phyloP scores from a whole-genome alignment of 92 coral and sea anemone genomes.

The Pocillopora grandis region DNA sequence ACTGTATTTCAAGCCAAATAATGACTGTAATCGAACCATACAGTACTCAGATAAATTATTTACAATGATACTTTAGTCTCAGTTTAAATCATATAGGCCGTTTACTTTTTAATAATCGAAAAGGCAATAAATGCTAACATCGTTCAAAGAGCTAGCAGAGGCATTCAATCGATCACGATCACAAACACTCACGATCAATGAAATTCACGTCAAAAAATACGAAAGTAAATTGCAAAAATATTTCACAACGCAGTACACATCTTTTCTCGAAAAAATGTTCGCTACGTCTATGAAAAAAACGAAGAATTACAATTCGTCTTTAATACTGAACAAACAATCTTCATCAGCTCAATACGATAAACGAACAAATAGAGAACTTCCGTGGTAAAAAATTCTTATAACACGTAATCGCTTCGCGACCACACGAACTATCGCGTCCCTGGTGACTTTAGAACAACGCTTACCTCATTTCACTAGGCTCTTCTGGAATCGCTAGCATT shows the following conservation, averaged over 20 bases:
- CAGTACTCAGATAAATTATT: too few species aligned
- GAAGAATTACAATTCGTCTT: neutral
- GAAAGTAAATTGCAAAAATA: neutral
- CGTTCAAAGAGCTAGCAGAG: too few species aligned
- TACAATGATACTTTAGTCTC: too few species aligned
- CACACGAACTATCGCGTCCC: conserved; percentile 27
- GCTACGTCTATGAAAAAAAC: neutral
- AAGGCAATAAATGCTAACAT: too few species aligned
- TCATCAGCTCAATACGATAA: neutral
- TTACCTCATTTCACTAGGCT: conserved; percentile 76
- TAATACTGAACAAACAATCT: neutral
- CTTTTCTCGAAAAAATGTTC: too few species aligned
- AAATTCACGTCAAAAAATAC: neutral
- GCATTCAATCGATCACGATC: neutral
- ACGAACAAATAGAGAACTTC: neutral
- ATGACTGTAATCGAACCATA: too few species aligned
- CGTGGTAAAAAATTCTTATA: neutral
- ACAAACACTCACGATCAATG: neutral
- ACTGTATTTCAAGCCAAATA: too few species aligned
- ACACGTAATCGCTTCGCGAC: conserved; percentile 21
- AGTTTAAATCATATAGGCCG: too few species aligned
- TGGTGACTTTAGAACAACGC: conserved; percentile 20
- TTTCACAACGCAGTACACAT: neutral
- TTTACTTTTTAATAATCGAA: too few species aligned
- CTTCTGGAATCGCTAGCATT: conserved; percentile 87